phyloP scores from a whole-genome alignment of 2,797 vertebrate genomes.

The Jordanella pulchra region DNA sequence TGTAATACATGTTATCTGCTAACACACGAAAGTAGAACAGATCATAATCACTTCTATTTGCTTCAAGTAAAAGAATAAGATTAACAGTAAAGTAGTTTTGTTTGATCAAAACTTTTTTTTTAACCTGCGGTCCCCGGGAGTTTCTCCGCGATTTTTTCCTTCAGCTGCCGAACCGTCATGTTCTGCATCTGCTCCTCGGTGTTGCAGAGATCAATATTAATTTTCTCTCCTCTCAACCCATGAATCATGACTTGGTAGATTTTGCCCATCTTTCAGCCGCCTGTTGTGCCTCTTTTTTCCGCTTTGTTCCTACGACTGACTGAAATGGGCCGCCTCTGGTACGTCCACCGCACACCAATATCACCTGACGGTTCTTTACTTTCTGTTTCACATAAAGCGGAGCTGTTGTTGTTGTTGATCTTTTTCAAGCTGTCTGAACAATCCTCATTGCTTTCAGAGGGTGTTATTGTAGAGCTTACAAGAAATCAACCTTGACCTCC shows the following conservation, averaged over 20 bases:
- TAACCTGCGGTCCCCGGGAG: slow-evolving; percentile 4
- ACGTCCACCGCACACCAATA: too few species aligned
- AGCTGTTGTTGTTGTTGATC: neutral
- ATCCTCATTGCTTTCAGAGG: neutral
- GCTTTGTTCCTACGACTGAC: neutral
- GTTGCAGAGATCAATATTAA: slow-evolving; percentile 55
- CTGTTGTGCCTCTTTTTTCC: neutral
- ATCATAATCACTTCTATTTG: too few species aligned
- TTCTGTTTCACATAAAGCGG: neutral
- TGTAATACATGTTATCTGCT: too few species aligned
- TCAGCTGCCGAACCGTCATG: slow-evolving; percentile 39
- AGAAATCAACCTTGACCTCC: neutral
- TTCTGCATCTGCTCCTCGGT: slow-evolving; percentile 56
- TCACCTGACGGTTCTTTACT: neutral
- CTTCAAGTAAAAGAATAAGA: too few species aligned
- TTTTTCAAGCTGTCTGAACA: neutral
- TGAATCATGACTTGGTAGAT: slow-evolving; percentile 63
- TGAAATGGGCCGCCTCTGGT: neutral
- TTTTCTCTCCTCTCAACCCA: slow-evolving; percentile 55
- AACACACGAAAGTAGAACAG: too few species aligned
- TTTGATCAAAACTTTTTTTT: neutral
- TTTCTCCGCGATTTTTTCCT: slow-evolving; percentile 51
- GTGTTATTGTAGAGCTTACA: neutral
- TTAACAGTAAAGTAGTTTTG: neutral
- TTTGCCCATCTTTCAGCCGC: slow-evolving; percentile 62